These are phyloP conservation scores for Athalia rosae DNA, from an alignment of 2,888 invertebrate genomes.

Conservation along the genomic window DNA sequence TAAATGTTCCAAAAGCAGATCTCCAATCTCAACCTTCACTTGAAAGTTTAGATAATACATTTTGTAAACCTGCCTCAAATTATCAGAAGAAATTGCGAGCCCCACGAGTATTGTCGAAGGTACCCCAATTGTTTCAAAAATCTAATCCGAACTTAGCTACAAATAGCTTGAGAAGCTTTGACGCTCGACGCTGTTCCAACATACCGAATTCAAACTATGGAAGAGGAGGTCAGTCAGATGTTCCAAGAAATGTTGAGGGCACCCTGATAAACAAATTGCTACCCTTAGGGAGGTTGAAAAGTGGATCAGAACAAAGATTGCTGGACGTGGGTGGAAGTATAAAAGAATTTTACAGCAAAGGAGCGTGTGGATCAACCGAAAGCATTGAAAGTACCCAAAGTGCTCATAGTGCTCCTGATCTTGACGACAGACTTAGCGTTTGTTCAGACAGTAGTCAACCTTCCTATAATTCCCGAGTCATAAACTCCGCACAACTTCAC, in stretches of 20 bases:
- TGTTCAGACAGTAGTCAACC: constrained; percentile 67
- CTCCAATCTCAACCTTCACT: constrained; percentile 48
- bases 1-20: constrained; percentile 45
- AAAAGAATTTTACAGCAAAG: constrained; percentile 57
- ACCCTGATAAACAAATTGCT: constrained; percentile 55
- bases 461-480: constrained; percentile 62
- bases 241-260: constrained; percentile 57
- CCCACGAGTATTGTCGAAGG: constrained; percentile 61
- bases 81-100: constrained; percentile 54
- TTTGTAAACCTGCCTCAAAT: constrained; percentile 51
- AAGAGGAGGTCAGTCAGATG: constrained; percentile 63
- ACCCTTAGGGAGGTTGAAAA: constrained; percentile 61
- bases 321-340: constrained; percentile 55
- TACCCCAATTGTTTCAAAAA: constrained; percentile 68
- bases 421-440: constrained; percentile 68
- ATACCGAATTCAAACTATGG: constrained; percentile 57
- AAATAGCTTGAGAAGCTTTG: constrained; percentile 55
- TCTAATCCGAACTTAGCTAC: constrained; percentile 71
- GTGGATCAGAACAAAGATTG: constrained; percentile 66
- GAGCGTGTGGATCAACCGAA: constrained; percentile 66
- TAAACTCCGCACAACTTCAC: constrained; percentile 62
- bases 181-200: constrained; percentile 41
- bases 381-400: constrained; percentile 70
- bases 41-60: constrained; percentile 52
- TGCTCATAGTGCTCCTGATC: constrained; percentile 69